These are phyloP conservation scores for Scolopax mira DNA, from an alignment of 2,113 vertebrate genomes.

Conservation along the genomic window DNA sequence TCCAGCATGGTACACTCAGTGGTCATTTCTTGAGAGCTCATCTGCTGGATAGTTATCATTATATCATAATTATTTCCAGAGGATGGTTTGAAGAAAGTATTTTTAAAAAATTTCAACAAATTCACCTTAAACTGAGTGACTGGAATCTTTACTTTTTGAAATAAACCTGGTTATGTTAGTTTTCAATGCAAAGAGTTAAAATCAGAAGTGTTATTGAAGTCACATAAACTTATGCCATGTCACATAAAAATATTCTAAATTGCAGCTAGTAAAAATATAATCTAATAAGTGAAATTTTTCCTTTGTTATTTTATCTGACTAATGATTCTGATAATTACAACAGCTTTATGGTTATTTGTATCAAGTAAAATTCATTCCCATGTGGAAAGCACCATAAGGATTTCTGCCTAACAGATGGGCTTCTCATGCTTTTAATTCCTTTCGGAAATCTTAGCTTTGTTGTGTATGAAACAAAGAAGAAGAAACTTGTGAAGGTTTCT, in stretches of 20 bases:
- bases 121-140: neutral
- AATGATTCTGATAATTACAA: neutral
- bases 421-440: neutral
- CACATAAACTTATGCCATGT: neutral
- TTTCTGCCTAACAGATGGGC: constrained; percentile 23
- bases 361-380: neutral
- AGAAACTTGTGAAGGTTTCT: neutral
- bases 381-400: neutral
- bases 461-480: neutral
- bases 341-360: neutral
- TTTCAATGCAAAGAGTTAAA: neutral
- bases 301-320: neutral
- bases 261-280: neutral
- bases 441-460: neutral
- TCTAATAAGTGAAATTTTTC: neutral
- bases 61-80: neutral
- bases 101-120: neutral
- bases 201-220: neutral
- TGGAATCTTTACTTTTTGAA: neutral
- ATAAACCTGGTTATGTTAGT: neutral
- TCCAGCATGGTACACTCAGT: neutral
- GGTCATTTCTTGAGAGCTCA: neutral
- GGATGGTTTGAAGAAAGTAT: neutral
- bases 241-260: neutral
- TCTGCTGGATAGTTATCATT: neutral